Evolutionary conservation across 2,888 invertebrate genomes (phyloP).

Genomic region (Imbricaverruca yamaguchii): DNA sequence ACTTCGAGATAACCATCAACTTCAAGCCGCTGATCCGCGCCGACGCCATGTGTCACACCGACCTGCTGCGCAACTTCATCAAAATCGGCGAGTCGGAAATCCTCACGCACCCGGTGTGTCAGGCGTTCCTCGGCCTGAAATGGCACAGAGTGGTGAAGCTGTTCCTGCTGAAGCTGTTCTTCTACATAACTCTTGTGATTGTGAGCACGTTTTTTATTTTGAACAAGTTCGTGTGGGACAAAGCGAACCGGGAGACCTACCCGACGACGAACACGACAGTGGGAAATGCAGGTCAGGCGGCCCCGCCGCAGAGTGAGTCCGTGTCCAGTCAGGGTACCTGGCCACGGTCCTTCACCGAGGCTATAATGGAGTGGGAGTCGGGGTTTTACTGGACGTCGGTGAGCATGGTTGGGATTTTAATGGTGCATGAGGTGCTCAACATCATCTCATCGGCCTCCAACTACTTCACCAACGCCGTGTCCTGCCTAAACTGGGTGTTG

Average conservation of each 20-base stretch:
- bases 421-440: conserved; percentile 9
- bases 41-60: conserved; percentile 42
- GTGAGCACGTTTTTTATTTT: conserved; percentile 47
- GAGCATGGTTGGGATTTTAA: neutral
- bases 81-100: conserved; percentile 47
- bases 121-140: conserved; percentile 52
- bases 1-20: conserved; percentile 47
- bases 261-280: conserved; percentile 7
- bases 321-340: neutral
- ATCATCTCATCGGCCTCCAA: conserved; percentile 14
- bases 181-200: conserved; percentile 48
- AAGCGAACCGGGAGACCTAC: neutral
- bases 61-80: conserved; percentile 49
- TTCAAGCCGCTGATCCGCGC: conserved; percentile 39
- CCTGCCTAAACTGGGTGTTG: conserved; percentile 1
- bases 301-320: neutral
- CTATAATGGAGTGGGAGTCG: neutral
- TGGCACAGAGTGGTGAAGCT: conserved; percentile 51
- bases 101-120: conserved; percentile 51
- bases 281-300: neutral
- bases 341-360: neutral
- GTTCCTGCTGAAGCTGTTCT: conserved; percentile 49
- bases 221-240: conserved; percentile 31
- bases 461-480: neutral
- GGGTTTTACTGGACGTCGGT: conserved; percentile 15